These are phyloP conservation scores for Hafferia zeledoni DNA, from an alignment of 2,797 vertebrate genomes.

Conservation along the genomic window DNA sequence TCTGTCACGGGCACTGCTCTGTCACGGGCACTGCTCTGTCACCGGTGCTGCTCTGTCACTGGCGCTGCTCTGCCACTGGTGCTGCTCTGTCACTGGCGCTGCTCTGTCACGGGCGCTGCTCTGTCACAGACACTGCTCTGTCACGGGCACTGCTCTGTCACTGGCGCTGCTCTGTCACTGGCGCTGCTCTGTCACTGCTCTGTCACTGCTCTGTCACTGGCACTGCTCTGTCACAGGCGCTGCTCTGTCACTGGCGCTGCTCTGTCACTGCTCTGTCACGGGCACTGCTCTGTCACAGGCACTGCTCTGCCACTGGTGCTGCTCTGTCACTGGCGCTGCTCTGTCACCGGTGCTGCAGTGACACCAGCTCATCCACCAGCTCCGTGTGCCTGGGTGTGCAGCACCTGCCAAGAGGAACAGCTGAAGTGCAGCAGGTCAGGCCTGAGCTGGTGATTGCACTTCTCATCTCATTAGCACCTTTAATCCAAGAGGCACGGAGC, in stretches of 20 bases:
- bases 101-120: no score
- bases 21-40: no score
- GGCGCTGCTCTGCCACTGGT: no score
- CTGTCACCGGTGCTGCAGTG: not conserved
- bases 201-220: no score
- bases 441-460: not conserved
- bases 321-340: not conserved
- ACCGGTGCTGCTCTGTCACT: no score
- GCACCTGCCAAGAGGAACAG: not conserved
- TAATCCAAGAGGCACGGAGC: not conserved
- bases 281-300: not conserved
- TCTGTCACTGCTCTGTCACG: not conserved
- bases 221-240: no score
- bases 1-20: no score
- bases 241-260: not conserved
- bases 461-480: slow-evolving; percentile 15
- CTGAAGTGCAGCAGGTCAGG: not conserved
- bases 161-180: no score
- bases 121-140: no score
- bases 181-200: no score
- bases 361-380: not conserved
- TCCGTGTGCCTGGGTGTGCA: not conserved
- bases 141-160: no score
- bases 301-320: not conserved
- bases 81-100: no score